Conservation (phyloP, 2,888 invertebrate genomes). For the Lycophotia porphyrea region DNA sequence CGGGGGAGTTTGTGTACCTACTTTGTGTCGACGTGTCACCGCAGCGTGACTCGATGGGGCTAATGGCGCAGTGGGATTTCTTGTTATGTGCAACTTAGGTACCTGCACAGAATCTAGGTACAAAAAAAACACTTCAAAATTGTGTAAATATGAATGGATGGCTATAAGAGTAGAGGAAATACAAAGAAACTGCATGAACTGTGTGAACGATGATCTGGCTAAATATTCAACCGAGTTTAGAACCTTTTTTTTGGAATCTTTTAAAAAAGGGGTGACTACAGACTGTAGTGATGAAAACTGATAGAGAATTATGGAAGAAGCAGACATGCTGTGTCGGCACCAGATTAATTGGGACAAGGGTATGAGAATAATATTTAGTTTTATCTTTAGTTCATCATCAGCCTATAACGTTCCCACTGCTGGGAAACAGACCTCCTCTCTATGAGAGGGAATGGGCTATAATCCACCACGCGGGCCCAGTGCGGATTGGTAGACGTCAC, state of each 20-base stretch:
- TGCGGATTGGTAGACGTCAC: too few relatives aligned
- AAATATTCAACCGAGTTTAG: neutral
- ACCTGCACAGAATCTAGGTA: neutral
- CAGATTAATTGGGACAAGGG: neutral
- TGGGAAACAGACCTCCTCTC: too few relatives aligned
- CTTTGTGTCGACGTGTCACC: constrained; percentile 30
- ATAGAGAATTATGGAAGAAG: neutral
- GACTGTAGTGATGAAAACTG: neutral
- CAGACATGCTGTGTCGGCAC: neutral
- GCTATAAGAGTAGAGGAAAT: neutral
- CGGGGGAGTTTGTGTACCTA: constrained; percentile 16
- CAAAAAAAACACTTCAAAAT: neutral
- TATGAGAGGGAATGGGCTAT: too few relatives aligned
- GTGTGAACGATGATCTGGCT: neutral
- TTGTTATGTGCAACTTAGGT: constrained; percentile 5
- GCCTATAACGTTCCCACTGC: too few relatives aligned
- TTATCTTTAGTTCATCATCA: too few relatives aligned
- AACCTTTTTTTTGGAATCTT: neutral
- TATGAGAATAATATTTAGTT: neutral
- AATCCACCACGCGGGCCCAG: too few relatives aligned
- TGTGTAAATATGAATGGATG: neutral
- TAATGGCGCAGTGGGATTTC: constrained; percentile 8
- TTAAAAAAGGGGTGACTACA: neutral
- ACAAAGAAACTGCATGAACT: neutral
- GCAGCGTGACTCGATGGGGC: constrained; percentile 21